Conservation (phyloP, 2,888 invertebrate genomes). For the Dyspetes luteomarginatus region DNA sequence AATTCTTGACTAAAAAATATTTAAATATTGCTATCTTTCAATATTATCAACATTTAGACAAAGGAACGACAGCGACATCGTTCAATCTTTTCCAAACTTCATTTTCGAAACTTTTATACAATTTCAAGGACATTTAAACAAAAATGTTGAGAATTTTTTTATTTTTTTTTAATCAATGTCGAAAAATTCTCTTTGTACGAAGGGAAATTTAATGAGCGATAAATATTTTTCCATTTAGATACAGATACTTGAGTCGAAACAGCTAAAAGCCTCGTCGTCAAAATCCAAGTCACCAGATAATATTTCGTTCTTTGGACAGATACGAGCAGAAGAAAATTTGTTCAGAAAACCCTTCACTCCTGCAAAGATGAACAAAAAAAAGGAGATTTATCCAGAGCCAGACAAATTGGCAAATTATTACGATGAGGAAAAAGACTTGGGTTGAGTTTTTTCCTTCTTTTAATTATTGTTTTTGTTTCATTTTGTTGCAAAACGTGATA, state of each 20-base stretch:
- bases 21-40: too few relatives aligned
- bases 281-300: conserved; percentile 38
- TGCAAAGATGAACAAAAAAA: background rate
- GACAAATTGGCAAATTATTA: conserved; percentile 42
- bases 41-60: too few relatives aligned
- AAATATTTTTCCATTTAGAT: conserved; percentile 29
- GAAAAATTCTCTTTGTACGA: too few relatives aligned
- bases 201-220: background rate
- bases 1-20: too few relatives aligned
- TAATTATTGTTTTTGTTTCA: background rate
- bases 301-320: background rate
- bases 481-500: background rate
- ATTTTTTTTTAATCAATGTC: background rate
- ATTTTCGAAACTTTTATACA: too few relatives aligned
- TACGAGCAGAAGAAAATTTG: conserved; percentile 11
- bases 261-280: conserved; percentile 40
- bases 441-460: conserved; percentile 6
- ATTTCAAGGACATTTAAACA: too few relatives aligned
- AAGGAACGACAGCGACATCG: too few relatives aligned
- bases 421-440: conserved; percentile 26
- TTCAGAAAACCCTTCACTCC: conserved; percentile 52
- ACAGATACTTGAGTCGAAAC: conserved; percentile 42
- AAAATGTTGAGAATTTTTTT: background rate
- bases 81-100: too few relatives aligned
- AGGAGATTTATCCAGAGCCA: conserved; percentile 22